phyloP scores from a whole-genome alignment of 2,113 vertebrate genomes.

The Gobius niger region DNA sequence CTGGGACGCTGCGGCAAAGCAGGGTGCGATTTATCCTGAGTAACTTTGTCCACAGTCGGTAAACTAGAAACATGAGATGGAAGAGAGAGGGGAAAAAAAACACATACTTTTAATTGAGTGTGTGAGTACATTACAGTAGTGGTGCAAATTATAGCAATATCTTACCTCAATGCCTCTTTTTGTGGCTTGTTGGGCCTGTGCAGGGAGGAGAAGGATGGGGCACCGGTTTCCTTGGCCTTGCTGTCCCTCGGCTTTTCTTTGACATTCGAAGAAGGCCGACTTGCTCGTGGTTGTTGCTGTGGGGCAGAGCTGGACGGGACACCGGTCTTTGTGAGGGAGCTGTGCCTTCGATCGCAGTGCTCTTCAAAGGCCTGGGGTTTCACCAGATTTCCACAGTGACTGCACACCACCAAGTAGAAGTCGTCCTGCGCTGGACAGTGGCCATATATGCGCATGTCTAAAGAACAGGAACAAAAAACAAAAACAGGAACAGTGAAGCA shows the following conservation, averaged over 20 bases:
- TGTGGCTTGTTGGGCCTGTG: constrained; percentile 70
- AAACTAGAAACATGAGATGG: constrained; percentile 46
- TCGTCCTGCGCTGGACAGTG: constrained; percentile 88
- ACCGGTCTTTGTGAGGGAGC: constrained; percentile 77
- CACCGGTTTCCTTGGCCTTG: constrained; percentile 51
- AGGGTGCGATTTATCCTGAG: constrained; percentile 72
- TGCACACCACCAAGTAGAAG: constrained; percentile 90
- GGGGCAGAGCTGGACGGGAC: constrained; percentile 57
- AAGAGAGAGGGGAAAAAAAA: background rate
- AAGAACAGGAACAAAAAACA: background rate
- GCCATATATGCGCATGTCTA: constrained; percentile 91
- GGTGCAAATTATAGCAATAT: background rate
- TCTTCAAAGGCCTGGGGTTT: constrained; percentile 92
- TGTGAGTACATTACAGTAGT: background rate
- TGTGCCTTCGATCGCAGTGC: constrained; percentile 86
- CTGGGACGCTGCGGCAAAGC: constrained; percentile 62
- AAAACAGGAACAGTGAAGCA: background rate
- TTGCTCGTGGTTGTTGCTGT: constrained; percentile 71
- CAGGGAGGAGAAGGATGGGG: constrained; percentile 59
- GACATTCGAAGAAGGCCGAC: constrained; percentile 64
- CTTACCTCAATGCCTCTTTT: constrained; percentile 78
- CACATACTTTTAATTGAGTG: background rate
- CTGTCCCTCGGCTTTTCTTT: constrained; percentile 38
- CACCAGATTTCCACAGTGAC: constrained; percentile 88
- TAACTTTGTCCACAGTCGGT: constrained; percentile 79